phyloP scores from a whole-genome alignment of 1,140 invertebrate genomes.

The Agraylea sexmaculata region DNA sequence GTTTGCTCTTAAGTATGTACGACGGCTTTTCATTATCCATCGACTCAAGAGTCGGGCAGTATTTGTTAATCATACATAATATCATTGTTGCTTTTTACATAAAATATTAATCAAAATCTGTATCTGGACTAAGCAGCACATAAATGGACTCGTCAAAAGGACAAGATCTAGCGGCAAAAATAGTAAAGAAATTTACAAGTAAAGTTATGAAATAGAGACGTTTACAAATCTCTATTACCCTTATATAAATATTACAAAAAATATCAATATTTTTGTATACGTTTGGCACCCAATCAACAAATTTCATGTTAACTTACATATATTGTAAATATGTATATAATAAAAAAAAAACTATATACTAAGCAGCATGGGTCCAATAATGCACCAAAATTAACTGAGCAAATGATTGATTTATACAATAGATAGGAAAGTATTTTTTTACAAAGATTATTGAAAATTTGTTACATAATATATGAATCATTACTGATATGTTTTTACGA shows the following conservation, averaged over 20 bases:
- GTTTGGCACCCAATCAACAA: constrained; percentile 22
- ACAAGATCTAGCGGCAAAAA: constrained; percentile 21
- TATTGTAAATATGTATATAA: constrained; percentile 9
- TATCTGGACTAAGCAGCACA: constrained; percentile 20
- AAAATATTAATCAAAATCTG: constrained; percentile 20
- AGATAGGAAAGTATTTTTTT: no score
- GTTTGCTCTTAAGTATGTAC: no score
- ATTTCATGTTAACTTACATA: constrained; percentile 16
- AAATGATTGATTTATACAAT: constrained; percentile 6
- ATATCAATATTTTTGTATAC: constrained; percentile 15
- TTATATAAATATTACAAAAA: constrained; percentile 6
- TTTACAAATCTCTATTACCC: no score
- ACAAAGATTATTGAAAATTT: no score
- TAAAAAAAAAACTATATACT: constrained; percentile 1
- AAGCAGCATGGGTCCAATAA: constrained; percentile 3
- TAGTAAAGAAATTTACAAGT: no score
- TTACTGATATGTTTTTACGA: no score
- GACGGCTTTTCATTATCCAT: no score
- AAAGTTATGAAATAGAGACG: no score
- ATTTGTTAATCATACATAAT: constrained; percentile 12
- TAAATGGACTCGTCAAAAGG: constrained; percentile 12
- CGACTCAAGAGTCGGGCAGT: constrained; percentile 21
- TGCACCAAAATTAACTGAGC: constrained; percentile 2
- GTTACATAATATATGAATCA: no score
- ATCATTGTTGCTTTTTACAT: constrained; percentile 13